These are phyloP conservation scores for Phylloscopus trochiloides DNA, from an alignment of 2,113 vertebrate genomes.

Conservation along the genomic window DNA sequence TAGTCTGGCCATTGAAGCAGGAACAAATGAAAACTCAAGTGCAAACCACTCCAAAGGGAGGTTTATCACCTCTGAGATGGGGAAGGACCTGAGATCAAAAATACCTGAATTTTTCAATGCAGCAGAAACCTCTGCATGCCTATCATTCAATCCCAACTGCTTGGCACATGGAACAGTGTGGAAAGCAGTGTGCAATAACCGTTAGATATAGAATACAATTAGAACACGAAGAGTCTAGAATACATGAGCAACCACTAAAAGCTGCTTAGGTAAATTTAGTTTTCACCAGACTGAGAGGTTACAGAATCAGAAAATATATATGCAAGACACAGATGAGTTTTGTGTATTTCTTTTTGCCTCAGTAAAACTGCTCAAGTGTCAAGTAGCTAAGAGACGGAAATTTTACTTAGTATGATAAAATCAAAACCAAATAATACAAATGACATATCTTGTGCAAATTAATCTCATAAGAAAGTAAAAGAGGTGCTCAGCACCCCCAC, in stretches of 20 bases:
- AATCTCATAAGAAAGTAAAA: not conserved
- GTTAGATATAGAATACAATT: not conserved
- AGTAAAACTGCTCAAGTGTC: not conserved
- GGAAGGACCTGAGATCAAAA: not conserved
- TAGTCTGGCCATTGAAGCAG: not conserved
- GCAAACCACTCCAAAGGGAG: not conserved
- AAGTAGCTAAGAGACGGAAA: not conserved
- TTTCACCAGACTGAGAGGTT: not conserved
- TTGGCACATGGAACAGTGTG: not conserved
- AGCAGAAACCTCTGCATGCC: not conserved
- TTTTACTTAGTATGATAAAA: not conserved
- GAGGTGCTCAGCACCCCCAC: not conserved
- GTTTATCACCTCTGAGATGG: not conserved
- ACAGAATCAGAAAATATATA: not conserved
- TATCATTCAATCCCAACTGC: not conserved
- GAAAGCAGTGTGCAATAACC: not conserved
- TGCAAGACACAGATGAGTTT: not conserved
- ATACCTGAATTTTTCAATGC: not conserved
- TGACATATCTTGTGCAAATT: not conserved
- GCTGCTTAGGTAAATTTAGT: not conserved
- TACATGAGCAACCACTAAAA: not conserved
- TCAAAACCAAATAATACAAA: not conserved
- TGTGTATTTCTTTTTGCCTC: not conserved
- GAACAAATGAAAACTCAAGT: constrained; percentile 7
- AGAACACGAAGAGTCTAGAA: not conserved